Conservation (phyloP, 2,113 vertebrate species). For the Rhea pennata region DNA sequence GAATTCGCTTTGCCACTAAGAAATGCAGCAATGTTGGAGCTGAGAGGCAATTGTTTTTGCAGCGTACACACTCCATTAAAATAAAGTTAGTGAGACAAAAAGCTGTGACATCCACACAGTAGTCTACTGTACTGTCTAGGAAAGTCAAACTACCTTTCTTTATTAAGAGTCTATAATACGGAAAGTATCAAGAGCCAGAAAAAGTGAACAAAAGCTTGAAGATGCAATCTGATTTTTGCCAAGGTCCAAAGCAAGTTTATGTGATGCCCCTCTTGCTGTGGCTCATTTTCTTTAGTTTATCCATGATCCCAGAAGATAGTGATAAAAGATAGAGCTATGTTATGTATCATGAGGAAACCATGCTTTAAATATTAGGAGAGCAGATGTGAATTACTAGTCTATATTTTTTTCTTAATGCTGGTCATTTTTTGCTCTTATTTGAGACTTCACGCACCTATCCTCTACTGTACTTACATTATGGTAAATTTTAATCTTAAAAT, state of each 20-base stretch:
- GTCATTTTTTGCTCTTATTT: background rate
- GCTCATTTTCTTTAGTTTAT: background rate
- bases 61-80: background rate
- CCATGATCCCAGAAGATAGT: background rate
- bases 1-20: background rate
- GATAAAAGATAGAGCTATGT: background rate
- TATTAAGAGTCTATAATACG: background rate
- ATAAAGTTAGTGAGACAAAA: background rate
- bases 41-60: background rate
- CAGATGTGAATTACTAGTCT: background rate
- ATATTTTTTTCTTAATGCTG: background rate
- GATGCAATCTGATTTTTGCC: background rate
- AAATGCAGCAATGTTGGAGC: background rate
- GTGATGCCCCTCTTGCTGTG: background rate
- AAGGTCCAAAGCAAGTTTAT: background rate
- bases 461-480: background rate
- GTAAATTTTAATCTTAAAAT: background rate
- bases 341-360: background rate
- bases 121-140: background rate
- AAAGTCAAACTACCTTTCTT: background rate
- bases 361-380: background rate
- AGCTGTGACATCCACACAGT: background rate
- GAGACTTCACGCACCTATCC: background rate
- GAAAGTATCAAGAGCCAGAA: background rate
- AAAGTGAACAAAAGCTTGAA: background rate